Base-by-base conservation (phyloP, 2,888 invertebrate genomes). In the Drosophila paranaensis region DNA sequence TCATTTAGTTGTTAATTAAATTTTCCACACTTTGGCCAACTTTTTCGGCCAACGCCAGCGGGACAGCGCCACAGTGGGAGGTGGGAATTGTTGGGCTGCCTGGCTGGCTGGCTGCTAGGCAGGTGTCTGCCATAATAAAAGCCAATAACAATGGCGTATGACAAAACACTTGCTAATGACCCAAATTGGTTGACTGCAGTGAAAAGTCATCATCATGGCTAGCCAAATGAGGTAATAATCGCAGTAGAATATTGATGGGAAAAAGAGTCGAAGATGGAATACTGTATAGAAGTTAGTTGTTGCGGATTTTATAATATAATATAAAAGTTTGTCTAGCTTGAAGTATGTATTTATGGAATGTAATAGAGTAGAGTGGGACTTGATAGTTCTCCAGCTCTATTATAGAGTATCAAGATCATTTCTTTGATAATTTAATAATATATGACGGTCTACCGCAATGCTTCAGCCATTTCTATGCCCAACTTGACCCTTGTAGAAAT, bases 1-100 rank as follows among this genome's bases (percentile, higher is more conserved):
- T 84, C 79, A 89, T 90, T 91, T 81, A 71, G 79, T 79, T 82
- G 84, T 84, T 91, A 91, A 91, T 91, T 90, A 86, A 88, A 86
- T 88, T 88, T 90, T 84, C 79, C 74, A 76, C 85, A 79, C 71
- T 70, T 62, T 55, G 43, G 56, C 63, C 60, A 71, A 62, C 45
- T 60, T 54, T 40, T 58, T 48, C 20, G 56, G 27, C 40, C 58
- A 50, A 20, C 42, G 14, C 42, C 56, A 43, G 43, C 56, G 43
- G 56, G 56, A 13, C 14, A 33, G 51, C 35, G 35, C 25, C 35
- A 25, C 14, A 37, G 25, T 6, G 25, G 37, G 25, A 0, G 25
- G 3, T 14, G n/a, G 25, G 53, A 13, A 37, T n/a, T 16, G 39
- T 3, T 10, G 27, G 25, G 25, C n/a, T 39, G 3, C 9, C 14